phyloP scores from a whole-genome alignment of 2,797 vertebrate species.

The Semotilus atromaculatus region DNA sequence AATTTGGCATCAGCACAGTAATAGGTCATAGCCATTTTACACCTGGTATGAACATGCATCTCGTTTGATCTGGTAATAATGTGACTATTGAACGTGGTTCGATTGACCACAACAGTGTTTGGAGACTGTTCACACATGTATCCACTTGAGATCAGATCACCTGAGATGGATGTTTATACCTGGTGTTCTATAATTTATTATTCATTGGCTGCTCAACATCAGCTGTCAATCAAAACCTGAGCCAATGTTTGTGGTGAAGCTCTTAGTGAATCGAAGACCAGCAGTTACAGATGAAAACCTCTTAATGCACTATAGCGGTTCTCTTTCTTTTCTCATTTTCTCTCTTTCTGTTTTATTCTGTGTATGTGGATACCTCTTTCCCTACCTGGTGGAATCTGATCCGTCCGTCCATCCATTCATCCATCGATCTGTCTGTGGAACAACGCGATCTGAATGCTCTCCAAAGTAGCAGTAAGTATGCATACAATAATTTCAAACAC shows the following conservation, averaged over 20 bases:
- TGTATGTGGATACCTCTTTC: neutral
- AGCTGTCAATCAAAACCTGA: neutral
- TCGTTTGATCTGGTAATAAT: neutral
- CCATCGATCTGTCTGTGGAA: constrained; percentile 36
- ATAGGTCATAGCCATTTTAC: neutral
- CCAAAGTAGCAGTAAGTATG: constrained; percentile 88
- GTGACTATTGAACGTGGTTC: neutral
- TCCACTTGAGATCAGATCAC: neutral
- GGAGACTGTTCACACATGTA: neutral
- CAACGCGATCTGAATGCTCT: constrained; percentile 41
- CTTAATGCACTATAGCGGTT: neutral
- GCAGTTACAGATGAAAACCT: neutral
- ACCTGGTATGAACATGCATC: neutral
- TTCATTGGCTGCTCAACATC: neutral
- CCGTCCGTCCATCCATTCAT: neutral
- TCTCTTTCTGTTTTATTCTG: constrained; percentile 5
- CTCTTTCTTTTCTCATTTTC: constrained; percentile 23
- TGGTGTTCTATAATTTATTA: neutral
- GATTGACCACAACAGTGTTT: neutral
- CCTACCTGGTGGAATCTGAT: constrained; percentile 54
- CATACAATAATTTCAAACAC: constrained; percentile 4
- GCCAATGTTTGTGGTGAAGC: neutral
- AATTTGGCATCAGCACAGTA: neutral
- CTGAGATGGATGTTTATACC: neutral
- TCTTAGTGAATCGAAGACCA: neutral